Percentiles rank a stretch among this genome's conserved stretches.
These are phyloP conservation scores for Homarus gammarus DNA, from an alignment of 2,888 invertebrate species.

Conservation along the genomic window DNA sequence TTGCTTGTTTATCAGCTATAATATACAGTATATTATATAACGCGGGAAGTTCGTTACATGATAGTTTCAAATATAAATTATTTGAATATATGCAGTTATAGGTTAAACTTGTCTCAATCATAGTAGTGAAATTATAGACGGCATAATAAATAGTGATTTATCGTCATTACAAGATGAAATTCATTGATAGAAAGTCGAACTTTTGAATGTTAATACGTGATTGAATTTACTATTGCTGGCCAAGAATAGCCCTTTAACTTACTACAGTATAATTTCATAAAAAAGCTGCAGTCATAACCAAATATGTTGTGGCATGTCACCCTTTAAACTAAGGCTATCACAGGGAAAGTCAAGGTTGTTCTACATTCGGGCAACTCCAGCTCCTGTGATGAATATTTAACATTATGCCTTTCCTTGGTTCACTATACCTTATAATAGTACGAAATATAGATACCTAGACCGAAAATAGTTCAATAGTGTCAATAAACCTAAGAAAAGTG, in stretches of 20 bases:
- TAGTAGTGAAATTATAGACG: too few relatives aligned
- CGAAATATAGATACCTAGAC: too few relatives aligned
- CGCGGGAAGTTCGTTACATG: not conserved
- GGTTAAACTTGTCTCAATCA: too few relatives aligned
- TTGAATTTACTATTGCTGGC: not conserved
- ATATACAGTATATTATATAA: not conserved
- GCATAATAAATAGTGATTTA: too few relatives aligned
- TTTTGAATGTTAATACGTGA: not conserved
- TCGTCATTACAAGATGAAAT: too few relatives aligned
- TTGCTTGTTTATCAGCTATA: not conserved
- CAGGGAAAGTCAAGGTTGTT: constrained; percentile 18
- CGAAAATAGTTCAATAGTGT: not conserved
- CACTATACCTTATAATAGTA: not conserved
- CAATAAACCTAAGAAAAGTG: not conserved
- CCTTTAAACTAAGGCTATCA: constrained; percentile 18
- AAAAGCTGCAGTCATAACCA: not conserved
- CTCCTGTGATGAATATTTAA: constrained; percentile 4
- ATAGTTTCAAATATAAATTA: not conserved
- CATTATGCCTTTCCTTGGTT: not conserved
- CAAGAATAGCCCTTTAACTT: not conserved
- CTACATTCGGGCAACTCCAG: not conserved
- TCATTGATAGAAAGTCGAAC: not conserved
- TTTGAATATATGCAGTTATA: not conserved
- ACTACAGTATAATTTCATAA: not conserved
- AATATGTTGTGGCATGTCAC: not conserved